Conservation (phyloP, 2,113 vertebrate species). For the Psilopogon haemacephalus region DNA sequence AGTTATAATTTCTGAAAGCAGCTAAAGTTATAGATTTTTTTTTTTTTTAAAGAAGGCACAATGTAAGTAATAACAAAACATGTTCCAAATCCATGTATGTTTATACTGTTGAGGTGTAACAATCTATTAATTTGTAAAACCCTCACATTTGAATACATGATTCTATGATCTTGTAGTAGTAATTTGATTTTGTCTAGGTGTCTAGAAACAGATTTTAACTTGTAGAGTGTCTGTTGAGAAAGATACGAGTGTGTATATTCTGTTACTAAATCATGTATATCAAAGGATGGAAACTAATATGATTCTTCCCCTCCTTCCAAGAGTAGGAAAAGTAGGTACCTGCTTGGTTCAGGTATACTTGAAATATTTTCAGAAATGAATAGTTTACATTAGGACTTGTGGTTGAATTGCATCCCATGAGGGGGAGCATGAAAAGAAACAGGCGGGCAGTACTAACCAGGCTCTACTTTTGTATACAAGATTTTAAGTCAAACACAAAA, state of each 20-base stretch:
- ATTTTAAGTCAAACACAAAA: slow-evolving; percentile 30
- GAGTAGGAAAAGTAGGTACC: not conserved
- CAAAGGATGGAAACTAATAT: not conserved
- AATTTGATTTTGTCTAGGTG: not conserved
- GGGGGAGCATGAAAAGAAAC: not conserved
- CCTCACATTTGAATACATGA: not conserved
- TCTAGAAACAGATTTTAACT: not conserved
- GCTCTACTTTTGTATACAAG: slow-evolving; percentile 15
- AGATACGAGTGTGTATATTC: not conserved
- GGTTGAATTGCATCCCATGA: slow-evolving; percentile 25
- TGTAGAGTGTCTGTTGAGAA: not conserved
- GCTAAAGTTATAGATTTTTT: not conserved
- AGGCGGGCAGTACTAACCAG: not conserved
- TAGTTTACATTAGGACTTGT: not conserved
- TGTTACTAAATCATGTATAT: not conserved
- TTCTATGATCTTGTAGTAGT: not conserved
- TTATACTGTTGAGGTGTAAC: not conserved
- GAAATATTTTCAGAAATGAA: slow-evolving; percentile 13
- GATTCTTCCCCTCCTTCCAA: not conserved
- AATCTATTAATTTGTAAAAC: not conserved
- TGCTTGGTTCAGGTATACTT: not conserved
- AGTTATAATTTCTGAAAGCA: not conserved
- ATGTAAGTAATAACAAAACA: not conserved
- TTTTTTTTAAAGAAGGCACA: not conserved
- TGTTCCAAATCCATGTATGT: not conserved